These are phyloP conservation scores for Apis mellifera DNA, from an alignment of 1,140 invertebrate genomes.

Conservation along the genomic window Amel_HAv3.1 CM009933.2:11464501-11465000, in stretches of 20 bases:
- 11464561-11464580: constrained; percentile 77
- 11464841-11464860: too few species aligned
- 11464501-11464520: constrained; percentile 78
- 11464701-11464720: constrained; percentile 77
- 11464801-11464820: constrained; percentile 10
- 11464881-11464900: too few species aligned
- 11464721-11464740: constrained; percentile 84
- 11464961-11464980: too few species aligned
- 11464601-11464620: constrained; percentile 75
- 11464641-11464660: constrained; percentile 85
- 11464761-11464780: rapidly evolving
- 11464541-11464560: constrained; percentile 82
- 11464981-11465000: neutral
- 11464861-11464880: neutral
- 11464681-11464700: constrained; percentile 85
- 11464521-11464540: constrained; percentile 75
- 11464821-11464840: too few species aligned
- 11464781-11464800: neutral
- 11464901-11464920: too few species aligned
- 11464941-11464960: too few species aligned
- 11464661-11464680: constrained; percentile 87
- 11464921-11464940: too few species aligned
- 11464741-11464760: constrained; percentile 83
- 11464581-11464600: constrained; percentile 67
- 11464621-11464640: constrained; percentile 73